Evolutionary conservation across 2,888 invertebrate genomes (phyloP).

Genomic region (Hesperia comma): DNA sequence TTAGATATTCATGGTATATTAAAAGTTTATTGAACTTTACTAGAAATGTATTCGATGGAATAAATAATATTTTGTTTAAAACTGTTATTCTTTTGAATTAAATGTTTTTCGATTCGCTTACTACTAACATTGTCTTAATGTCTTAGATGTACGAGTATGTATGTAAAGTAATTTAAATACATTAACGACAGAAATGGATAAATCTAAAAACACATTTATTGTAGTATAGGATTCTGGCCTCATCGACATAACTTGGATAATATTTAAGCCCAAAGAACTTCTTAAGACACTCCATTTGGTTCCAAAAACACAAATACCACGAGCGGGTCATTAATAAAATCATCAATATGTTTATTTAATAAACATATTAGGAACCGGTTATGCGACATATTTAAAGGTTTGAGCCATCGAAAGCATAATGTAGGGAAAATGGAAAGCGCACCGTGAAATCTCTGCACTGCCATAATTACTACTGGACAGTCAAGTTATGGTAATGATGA

Average conservation of each 20-base stretch:
- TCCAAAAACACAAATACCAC: slow-evolving; percentile 3
- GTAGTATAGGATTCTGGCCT: too few relatives aligned
- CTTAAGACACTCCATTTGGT: neutral
- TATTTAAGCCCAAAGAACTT: too few relatives aligned
- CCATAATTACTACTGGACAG: slow-evolving; percentile 43
- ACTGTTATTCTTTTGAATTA: too few relatives aligned
- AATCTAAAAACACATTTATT: too few relatives aligned
- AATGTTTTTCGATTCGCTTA: too few relatives aligned
- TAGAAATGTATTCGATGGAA: slow-evolving; percentile 22
- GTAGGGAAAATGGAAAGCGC: slow-evolving; percentile 43
- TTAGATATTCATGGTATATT: slow-evolving; percentile 47
- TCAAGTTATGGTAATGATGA: slow-evolving; percentile 45
- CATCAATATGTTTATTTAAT: slow-evolving; percentile 16
- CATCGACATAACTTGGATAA: too few relatives aligned
- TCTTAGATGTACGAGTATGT: too few relatives aligned
- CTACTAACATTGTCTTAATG: too few relatives aligned
- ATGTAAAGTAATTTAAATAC: too few relatives aligned
- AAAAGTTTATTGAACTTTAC: slow-evolving; percentile 47
- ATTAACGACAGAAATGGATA: too few relatives aligned
- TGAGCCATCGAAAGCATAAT: slow-evolving; percentile 37
- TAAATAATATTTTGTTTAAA: too few relatives aligned
- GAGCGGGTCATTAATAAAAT: neutral
- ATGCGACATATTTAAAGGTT: slow-evolving; percentile 17
- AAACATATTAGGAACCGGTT: slow-evolving; percentile 41
- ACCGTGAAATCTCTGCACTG: slow-evolving; percentile 44